A percentile compares a stretch with the other conserved stretches of the same genome.
phyloP scores from a whole-genome alignment of 92 coral and sea anemone genomes.

The Hydrozoanthus gracilis region DNA sequence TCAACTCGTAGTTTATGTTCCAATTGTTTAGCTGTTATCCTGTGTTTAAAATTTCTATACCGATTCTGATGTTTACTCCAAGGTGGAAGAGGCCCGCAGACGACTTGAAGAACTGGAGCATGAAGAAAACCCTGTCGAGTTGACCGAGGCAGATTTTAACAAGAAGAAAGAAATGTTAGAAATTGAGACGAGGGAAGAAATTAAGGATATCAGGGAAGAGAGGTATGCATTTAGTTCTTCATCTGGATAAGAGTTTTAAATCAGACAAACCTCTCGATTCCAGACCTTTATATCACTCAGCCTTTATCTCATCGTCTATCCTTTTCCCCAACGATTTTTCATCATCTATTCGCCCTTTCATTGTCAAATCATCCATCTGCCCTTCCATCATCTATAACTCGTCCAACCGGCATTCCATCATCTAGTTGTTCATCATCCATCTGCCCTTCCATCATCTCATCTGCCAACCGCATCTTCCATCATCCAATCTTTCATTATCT shows the following conservation, averaged over 20 bases:
- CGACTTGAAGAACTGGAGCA: slow-evolving; percentile 91
- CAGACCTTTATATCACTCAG: background rate
- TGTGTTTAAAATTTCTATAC: background rate
- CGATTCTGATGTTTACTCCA: background rate
- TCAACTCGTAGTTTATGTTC: too few relatives aligned
- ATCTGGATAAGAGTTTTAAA: background rate
- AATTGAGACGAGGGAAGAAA: slow-evolving; percentile 92
- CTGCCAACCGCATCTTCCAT: background rate
- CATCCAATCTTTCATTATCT: too few relatives aligned
- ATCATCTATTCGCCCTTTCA: background rate
- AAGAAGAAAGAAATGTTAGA: slow-evolving; percentile 96
- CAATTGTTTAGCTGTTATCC: too few relatives aligned
- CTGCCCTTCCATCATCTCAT: background rate
- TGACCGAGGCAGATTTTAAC: slow-evolving; percentile 91
- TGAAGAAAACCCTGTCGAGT: slow-evolving; percentile 84
- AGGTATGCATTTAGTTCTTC: slow-evolving; percentile 19
- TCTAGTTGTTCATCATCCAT: too few relatives aligned
- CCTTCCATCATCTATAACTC: background rate
- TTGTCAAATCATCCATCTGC: background rate
- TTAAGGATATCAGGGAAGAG: slow-evolving; percentile 96
- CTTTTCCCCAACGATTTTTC: background rate
- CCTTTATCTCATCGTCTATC: background rate
- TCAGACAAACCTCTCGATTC: background rate
- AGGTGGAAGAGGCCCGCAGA: slow-evolving; percentile 92
- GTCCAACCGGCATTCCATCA: background rate